Base-by-base conservation (phyloP, 2,888 invertebrate species). In the Phrixothrix hirtus region DNA sequence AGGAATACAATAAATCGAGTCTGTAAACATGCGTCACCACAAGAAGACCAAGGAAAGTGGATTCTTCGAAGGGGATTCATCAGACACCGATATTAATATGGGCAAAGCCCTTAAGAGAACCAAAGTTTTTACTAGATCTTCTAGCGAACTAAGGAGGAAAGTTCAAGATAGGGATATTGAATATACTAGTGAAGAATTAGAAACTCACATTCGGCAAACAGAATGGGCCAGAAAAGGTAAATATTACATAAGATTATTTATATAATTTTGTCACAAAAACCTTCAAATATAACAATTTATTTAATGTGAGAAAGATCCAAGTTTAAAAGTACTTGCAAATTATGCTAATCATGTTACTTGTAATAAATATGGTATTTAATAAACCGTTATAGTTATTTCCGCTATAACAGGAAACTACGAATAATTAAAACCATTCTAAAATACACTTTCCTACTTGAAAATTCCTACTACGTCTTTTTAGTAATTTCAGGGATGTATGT, bases 61-160 rank as follows among this genome's bases (percentile, higher is more conserved):
- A 59, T 90, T 88, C 74, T 90, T 88, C 81, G 89, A 89, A 77
- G 88, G 87, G 63, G 85, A 84, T 72, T 81, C 82, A 69, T 81
- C 82, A 67, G 83, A 84, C 70, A 81, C 82, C 60, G 77, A 76
- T 55, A 70, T 70, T 56, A 83, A 81, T 51, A 76, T 75, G 78
- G 75, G 74, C 30, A 74, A 71, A 66, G 71, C 73, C 47, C 61
- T 74, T 44, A 75, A 75, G 71, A 71, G 75, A 66, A 74, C 74
- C 65, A 73, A 71, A 66, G 69, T 70, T 50, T 72, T 67, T 62
- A 74, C 71, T 2, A 67, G 69, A 29, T 44, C 48, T 16, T 73
- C 72, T 15, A 69, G 70, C 65, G 74, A 73, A 38, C 62, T 61
- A 44, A 58, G 27, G 12, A 57, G 60, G 26, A 55, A 57, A 49